phyloP scores from a whole-genome alignment of 2,113 vertebrate genomes.

The Camelus dromedarius region DNA sequence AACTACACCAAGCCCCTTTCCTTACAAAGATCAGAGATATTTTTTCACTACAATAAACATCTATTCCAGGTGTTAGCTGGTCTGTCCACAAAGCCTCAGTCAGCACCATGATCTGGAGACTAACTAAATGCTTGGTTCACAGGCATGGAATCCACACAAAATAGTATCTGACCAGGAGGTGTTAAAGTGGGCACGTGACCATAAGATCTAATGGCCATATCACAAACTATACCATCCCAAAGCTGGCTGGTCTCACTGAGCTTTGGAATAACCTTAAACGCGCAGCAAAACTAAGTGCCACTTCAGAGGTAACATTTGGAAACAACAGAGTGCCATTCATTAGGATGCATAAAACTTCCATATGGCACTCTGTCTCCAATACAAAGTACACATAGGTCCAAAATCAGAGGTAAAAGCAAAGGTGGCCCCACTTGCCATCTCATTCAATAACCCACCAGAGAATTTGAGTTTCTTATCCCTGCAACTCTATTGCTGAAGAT shows the following conservation, averaged over 20 bases:
- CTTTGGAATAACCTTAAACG: not conserved
- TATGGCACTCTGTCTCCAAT: not conserved
- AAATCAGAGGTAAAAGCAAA: not conserved
- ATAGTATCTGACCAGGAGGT: not conserved
- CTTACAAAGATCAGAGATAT: not conserved
- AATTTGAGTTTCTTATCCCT: not conserved
- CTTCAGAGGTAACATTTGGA: not conserved
- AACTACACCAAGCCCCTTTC: not conserved
- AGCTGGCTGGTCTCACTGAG: not conserved
- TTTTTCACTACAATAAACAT: not conserved
- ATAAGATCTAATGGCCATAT: not conserved
- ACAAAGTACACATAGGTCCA: not conserved
- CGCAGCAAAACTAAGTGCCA: not conserved
- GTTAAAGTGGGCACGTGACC: not conserved
- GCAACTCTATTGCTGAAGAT: not conserved
- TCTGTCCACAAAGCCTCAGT: not conserved
- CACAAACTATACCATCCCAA: not conserved
- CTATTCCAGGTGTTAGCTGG: not conserved
- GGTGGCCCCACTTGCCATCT: not conserved
- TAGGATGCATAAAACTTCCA: not conserved
- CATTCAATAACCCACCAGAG: not conserved
- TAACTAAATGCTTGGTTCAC: not conserved
- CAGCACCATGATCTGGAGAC: not conserved
- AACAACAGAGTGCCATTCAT: not conserved
- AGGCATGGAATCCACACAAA: not conserved